Evolutionary conservation across 2,113 vertebrate genomes (phyloP).

Genomic region (Pitta sordida): DNA sequence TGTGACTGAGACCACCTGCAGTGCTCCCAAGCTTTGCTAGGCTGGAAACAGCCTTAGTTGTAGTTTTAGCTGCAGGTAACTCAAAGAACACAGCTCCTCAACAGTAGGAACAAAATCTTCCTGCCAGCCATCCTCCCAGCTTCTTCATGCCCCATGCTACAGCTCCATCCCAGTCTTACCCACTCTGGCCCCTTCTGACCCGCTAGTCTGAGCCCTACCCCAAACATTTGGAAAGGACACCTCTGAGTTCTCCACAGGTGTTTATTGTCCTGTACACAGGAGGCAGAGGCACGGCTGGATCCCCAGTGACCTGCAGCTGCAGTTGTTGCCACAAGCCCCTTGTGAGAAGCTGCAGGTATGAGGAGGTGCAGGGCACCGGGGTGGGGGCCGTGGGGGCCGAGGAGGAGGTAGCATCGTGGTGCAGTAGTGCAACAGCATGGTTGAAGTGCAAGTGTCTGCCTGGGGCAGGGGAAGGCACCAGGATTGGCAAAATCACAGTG

Average conservation of each 20-base stretch:
- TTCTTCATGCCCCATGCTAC: neutral
- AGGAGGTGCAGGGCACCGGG: neutral
- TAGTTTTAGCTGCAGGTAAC: neutral
- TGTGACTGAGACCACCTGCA: too few species aligned
- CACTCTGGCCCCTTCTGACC: neutral
- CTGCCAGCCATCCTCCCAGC: neutral
- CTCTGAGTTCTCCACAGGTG: neutral
- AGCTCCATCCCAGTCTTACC: neutral
- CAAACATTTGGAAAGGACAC: neutral
- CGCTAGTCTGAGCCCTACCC: neutral
- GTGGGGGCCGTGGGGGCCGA: fast-evolving
- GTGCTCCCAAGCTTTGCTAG: too few species aligned
- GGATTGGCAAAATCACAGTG: neutral
- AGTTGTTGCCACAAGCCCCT: neutral
- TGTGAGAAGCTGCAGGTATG: neutral
- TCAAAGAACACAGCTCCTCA: neutral
- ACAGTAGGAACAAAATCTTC: neutral
- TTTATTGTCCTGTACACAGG: neutral
- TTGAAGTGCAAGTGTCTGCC: neutral
- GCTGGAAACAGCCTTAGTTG: neutral
- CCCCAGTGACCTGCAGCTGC: fast-evolving
- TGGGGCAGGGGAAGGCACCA: neutral
- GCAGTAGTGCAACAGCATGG: slow-evolving; percentile 5
- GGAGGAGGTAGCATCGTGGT: slow-evolving; percentile 21
- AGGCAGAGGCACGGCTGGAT: neutral